A percentile compares a stretch with the other conserved stretches of the same genome.
Conservation (phyloP, 2,113 vertebrate genomes). For the Terrapene triunguis region DNA sequence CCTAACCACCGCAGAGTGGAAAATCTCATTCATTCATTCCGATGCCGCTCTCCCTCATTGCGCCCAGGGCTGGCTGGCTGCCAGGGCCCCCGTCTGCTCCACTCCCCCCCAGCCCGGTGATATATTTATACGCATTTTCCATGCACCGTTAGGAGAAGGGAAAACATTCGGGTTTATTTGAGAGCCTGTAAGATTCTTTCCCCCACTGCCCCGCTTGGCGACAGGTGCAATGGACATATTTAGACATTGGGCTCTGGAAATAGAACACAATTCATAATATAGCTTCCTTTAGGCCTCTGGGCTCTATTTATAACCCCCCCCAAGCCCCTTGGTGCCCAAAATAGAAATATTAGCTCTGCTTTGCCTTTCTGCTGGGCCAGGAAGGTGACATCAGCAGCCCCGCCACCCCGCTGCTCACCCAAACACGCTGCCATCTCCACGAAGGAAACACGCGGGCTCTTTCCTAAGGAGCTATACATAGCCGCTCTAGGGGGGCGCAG, state of each 20-base stretch:
- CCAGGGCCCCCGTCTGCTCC: background rate
- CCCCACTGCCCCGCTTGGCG: background rate
- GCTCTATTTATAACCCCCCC: background rate
- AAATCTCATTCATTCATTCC: constrained; percentile 20
- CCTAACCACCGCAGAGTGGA: background rate
- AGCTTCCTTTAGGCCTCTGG: constrained; percentile 39
- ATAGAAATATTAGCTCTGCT: background rate
- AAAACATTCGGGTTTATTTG: constrained; percentile 79
- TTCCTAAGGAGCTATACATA: background rate
- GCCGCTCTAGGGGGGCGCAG: background rate
- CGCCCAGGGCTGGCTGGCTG: background rate
- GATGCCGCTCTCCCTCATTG: background rate
- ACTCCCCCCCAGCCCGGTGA: background rate
- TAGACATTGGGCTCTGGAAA: constrained; percentile 68
- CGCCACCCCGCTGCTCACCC: background rate
- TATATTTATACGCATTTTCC: constrained; percentile 81
- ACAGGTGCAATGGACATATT: constrained; percentile 77
- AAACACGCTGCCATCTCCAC: background rate
- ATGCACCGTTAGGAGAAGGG: constrained; percentile 64
- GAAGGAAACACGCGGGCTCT: background rate
- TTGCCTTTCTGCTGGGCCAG: background rate
- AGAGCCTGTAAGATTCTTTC: constrained; percentile 74
- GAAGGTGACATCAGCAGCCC: background rate
- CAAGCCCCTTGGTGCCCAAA: too few species aligned
- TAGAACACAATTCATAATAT: constrained; percentile 38